Percentiles rank a stretch among this genome's conserved stretches.
These are phyloP conservation scores for Eupleurogrammus muticus DNA, from an alignment of 2,797 vertebrate genomes.

Conservation along the genomic window DNA sequence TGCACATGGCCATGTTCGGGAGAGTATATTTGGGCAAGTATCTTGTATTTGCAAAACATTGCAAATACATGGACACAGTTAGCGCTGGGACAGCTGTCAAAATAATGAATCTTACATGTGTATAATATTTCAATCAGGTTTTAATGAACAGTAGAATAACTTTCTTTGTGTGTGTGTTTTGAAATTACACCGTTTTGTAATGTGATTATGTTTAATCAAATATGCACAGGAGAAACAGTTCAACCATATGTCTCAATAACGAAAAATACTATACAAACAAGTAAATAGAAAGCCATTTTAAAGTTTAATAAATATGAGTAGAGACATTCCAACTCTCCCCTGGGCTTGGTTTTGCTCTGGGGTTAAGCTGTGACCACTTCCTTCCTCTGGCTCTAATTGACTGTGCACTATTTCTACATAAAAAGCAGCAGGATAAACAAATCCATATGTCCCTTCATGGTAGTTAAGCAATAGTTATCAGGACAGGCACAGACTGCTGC, in stretches of 20 bases:
- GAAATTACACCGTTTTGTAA: no score
- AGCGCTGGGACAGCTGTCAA: background rate
- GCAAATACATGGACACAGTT: no score
- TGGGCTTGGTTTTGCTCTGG: conserved; percentile 15
- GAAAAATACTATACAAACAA: no score
- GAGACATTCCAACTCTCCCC: conserved; percentile 22
- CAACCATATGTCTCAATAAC: no score
- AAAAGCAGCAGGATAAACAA: conserved; percentile 35
- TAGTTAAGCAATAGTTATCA: conserved; percentile 39
- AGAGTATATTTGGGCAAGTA: conserved; percentile 22
- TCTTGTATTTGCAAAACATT: background rate
- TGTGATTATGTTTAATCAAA: no score
- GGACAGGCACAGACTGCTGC: conserved; percentile 24
- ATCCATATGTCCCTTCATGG: conserved; percentile 48
- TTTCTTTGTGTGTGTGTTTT: no score
- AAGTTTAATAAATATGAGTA: conserved; percentile 4
- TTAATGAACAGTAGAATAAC: background rate
- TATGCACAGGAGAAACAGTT: no score
- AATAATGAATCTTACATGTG: background rate
- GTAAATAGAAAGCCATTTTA: background rate
- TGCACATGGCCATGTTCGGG: conserved; percentile 30
- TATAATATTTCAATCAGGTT: background rate
- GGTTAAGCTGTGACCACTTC: conserved; percentile 54
- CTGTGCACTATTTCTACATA: conserved; percentile 24
- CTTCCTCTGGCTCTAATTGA: conserved; percentile 62